A percentile compares a stretch with the other conserved stretches of the same genome.
Evolutionary conservation across 2,797 vertebrate genomes (phyloP).

Genomic region (Molothrus ater): DNA sequence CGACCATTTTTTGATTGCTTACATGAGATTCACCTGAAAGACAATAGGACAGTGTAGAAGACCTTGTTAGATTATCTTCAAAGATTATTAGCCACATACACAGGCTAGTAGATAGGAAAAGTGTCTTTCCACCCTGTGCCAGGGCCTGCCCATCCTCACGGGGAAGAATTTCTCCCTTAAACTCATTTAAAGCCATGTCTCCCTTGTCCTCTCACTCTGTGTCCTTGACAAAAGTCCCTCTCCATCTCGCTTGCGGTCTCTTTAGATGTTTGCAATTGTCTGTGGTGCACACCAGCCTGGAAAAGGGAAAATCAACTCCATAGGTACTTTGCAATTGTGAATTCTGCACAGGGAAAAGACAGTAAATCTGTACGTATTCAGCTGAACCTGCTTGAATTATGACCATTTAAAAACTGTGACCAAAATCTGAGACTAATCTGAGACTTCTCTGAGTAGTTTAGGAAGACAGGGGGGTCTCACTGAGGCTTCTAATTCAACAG

Average conservation of each 20-base stretch:
- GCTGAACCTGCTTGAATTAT: not conserved
- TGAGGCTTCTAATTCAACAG: not conserved
- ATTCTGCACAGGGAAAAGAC: not conserved
- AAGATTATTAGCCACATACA: not conserved
- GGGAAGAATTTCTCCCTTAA: not conserved
- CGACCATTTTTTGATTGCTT: not conserved
- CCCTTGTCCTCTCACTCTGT: not conserved
- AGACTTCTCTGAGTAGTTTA: not conserved
- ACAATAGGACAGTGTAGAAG: not conserved
- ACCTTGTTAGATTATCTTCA: not conserved
- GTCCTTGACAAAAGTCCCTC: too few relatives aligned
- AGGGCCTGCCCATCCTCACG: accelerated
- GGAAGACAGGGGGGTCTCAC: not conserved
- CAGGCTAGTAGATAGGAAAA: not conserved
- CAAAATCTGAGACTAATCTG: too few relatives aligned
- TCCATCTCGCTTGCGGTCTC: not conserved
- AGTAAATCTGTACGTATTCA: not conserved
- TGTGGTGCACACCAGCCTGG: too few relatives aligned
- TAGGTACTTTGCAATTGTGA: not conserved
- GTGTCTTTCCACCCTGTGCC: not conserved
- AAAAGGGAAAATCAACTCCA: not conserved
- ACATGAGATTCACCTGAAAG: not conserved
- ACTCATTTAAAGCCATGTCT: not conserved
- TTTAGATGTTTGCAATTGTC: not conserved
- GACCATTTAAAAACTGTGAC: too few relatives aligned